Conservation (phyloP, 2,888 invertebrate genomes). For the Eurytoma adleriae region DNA sequence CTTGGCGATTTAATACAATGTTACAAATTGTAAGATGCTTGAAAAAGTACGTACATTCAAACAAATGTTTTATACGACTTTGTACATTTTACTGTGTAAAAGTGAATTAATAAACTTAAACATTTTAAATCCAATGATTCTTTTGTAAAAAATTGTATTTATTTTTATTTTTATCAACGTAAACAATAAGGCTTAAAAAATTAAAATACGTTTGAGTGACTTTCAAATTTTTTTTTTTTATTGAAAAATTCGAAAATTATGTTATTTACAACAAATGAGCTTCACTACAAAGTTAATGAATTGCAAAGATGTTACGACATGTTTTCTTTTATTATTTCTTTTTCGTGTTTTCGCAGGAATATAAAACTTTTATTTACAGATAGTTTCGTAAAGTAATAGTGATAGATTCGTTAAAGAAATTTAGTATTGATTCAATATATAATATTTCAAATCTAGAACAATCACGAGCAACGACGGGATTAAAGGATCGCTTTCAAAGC, state of each 20-base stretch:
- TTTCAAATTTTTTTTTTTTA: slow-evolving; percentile 54
- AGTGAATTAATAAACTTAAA: slow-evolving; percentile 16
- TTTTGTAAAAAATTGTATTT: slow-evolving; percentile 2
- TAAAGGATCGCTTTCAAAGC: slow-evolving; percentile 72
- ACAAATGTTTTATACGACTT: slow-evolving; percentile 1
- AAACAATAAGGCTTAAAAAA: background rate
- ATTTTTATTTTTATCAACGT: slow-evolving; percentile 16
- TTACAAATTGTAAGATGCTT: slow-evolving; percentile 49
- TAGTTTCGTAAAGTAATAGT: slow-evolving; percentile 74
- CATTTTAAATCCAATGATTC: slow-evolving; percentile 13
- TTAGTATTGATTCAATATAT: slow-evolving; percentile 71
- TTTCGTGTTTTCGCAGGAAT: slow-evolving; percentile 73
- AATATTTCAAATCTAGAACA: slow-evolving; percentile 72
- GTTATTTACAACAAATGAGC: slow-evolving; percentile 59
- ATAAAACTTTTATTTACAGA: slow-evolving; percentile 76
- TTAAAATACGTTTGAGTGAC: slow-evolving; percentile 27
- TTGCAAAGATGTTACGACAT: slow-evolving; percentile 56
- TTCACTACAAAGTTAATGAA: slow-evolving; percentile 58
- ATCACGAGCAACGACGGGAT: slow-evolving; percentile 72
- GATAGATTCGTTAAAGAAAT: slow-evolving; percentile 74
- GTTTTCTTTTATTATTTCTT: slow-evolving; percentile 54
- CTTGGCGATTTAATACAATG: slow-evolving; percentile 79
- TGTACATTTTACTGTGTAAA: slow-evolving; percentile 31
- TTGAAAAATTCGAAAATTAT: slow-evolving; percentile 59
- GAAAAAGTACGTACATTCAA: background rate